Base-by-base conservation (phyloP, 1,140 invertebrate species). In the Philopotamus ludificatus region DNA sequence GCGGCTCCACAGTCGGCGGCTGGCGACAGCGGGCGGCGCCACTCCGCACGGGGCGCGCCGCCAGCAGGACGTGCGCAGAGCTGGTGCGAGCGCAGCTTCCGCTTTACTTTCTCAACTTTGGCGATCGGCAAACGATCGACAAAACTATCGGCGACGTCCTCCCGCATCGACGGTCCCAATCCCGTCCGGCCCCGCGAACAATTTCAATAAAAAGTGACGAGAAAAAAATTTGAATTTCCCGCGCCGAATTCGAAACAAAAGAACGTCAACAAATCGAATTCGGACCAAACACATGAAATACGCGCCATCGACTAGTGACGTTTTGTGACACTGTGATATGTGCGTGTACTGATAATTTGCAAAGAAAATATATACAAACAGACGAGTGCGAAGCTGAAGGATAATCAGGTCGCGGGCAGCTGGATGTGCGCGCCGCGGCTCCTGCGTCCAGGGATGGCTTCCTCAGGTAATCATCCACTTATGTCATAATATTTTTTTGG, bases 21-120 rank as follows among this genome's bases (percentile, higher is more conserved):
- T 62, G 68, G 68, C 67, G 67, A 69, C 67, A 69, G 67, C 63
- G 63, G 25, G 63, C 63, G 67, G 67, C 68, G 68, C 67, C 62
- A 26, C 55, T 25, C 41, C 20, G 41, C 58, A 21, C 44, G 9
- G 7, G 15, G 9, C 55, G 9, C 55, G 9, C 1, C 55, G 18
- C 25, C 39, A n/a, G n/a, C n/a, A n/a, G n/a, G n/a, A n/a, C n/a
- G n/a, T n/a, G n/a, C n/a, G n/a, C n/a, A n/a, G n/a, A n/a, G n/a
- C n/a, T n/a, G n/a, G n/a, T n/a, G n/a, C n/a, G n/a, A n/a, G n/a
- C n/a, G n/a, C 39, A 8, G 8, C 39, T 4, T 41, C 2, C 53
- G 18, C 7, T 20, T 9, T 9, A 39, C 34, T 4, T 18, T 41
- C 42, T 47, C 44, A 25, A 3, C 53, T n/a, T n/a, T n/a, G n/a